Base-by-base conservation (phyloP, 1,140 invertebrate genomes). In the Drosophila arawakana region DNA sequence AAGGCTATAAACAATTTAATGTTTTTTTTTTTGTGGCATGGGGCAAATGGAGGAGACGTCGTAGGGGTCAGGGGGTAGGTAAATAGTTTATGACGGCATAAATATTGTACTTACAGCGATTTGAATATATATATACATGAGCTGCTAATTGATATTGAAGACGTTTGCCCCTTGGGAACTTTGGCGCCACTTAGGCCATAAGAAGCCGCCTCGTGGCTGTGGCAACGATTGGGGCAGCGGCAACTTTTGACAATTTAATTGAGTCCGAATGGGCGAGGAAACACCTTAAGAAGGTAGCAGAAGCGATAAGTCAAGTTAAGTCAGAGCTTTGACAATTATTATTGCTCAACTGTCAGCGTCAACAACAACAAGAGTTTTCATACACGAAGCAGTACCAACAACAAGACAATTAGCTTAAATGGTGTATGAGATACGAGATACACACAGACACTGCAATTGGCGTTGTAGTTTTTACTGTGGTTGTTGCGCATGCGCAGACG, bases 321-420 rank as follows among this genome's bases (percentile, higher is more conserved):
- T 86, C 78, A 73, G 18, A 78, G 82, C 82, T 85, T 85, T 85
- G 82, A 85, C 82, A 86, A 85, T 85, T 85, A 85, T 85, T 85
- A 85, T 85, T 78, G 82, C 82, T 78, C 75, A 81, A 76, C 78
- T 85, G 82, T 86, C 82, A 85, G 63, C 61, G 50, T 30, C 66
- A 58, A 44, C 65, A 58, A 44, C 65, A 76, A 50, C 57, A 58
- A 41, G 15, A 70, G 21, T 72, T 61, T 49, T 72, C 47, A 66
- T 58, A 72, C 54, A 46, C 54, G 37, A 44, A 44, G 37, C 7
- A 76, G 39, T 61, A 44, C 9, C 30, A 59, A 13, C 30, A 59
- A 58, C 54, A 39, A 66, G 41, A 47, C 63, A 74, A 74, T 77
- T 77, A 77, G 75, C 65, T 73, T 60, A 73, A 76, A 76, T 35